Evolutionary conservation across 1,140 invertebrate species (phyloP).

Genomic region (Mesaphorura yosii): DNA sequence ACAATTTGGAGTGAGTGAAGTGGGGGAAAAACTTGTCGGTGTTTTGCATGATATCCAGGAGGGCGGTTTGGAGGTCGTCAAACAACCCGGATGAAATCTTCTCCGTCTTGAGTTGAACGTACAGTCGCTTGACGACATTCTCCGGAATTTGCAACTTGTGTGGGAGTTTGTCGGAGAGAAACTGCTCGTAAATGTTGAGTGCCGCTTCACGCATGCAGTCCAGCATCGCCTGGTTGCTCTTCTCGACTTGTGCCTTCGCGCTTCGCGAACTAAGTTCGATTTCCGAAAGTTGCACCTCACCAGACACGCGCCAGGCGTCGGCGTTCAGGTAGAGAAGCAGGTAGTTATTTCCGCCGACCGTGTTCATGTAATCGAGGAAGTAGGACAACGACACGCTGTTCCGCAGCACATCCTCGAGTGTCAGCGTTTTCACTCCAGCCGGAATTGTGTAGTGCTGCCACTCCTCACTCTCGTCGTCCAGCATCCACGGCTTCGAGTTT

Average conservation of each 20-base stretch:
- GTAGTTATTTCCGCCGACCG: constrained; percentile 58
- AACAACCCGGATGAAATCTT: constrained; percentile 49
- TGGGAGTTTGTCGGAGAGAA: constrained; percentile 62
- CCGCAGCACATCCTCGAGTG: constrained; percentile 63
- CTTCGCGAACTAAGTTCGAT: constrained; percentile 38
- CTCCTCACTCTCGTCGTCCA: constrained; percentile 24
- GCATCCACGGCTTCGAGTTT: constrained; percentile 32
- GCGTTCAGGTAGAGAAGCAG: constrained; percentile 73
- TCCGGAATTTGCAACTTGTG: constrained; percentile 55
- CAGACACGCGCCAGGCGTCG: constrained; percentile 65
- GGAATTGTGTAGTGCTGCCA: constrained; percentile 37
- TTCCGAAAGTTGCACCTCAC: constrained; percentile 60
- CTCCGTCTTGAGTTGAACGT: constrained; percentile 53
- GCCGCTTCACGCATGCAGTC: constrained; percentile 47
- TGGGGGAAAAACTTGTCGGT: constrained; percentile 56
- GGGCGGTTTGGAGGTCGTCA: constrained; percentile 63
- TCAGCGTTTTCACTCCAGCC: constrained; percentile 50
- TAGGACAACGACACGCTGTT: constrained; percentile 67
- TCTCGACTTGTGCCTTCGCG: constrained; percentile 22
- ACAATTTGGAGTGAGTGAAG: constrained; percentile 55
- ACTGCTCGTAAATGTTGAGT: constrained; percentile 67
- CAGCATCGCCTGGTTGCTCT: constrained; percentile 34
- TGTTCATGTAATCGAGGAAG: constrained; percentile 69
- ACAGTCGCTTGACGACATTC: constrained; percentile 48
- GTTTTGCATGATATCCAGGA: constrained; percentile 53